Base-by-base conservation (phyloP, 2,888 invertebrate species). In the Melipona bicolor region DNA sequence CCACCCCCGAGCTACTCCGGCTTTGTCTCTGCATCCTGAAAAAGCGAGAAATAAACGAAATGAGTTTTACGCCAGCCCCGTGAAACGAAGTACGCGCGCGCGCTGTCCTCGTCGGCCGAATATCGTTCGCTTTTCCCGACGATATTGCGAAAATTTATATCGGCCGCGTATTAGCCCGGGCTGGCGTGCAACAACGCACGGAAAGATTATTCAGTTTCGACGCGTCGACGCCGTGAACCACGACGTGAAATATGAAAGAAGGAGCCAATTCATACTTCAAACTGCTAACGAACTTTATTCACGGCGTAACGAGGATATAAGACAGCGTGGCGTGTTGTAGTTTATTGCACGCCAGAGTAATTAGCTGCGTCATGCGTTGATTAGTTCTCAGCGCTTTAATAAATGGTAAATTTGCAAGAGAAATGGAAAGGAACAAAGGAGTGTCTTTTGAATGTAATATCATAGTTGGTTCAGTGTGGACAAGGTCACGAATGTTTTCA, bases 1-100 rank as follows among this genome's bases (percentile, higher is more conserved):
- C 93, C 94, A 92, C 91, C 93, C 91, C 92, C 93, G 90, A 91
- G 90, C 93, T 90, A 89, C 91, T 91, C 91, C 92, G 90, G 88
- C 91, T 91, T 90, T 89, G 93, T 90, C 90, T 93, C 92, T 93
- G 92, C 93, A 94, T 94, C 90, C 94, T 94, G 92, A 49, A 91
- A 92, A 88, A 87, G 84, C 74, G 82, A 84, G 83, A 87, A 85
- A 84, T 75, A 77, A 70, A 62, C 64, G 75, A 69, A 74, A 83
- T 89, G 81, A 88, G 81, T 84, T 88, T 87, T 36, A 69, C 24
- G 24, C 24, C 24, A 4, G 2, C 17, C 49, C 21, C 21, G 43
- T 59, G n/a, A 32, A n/a, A 43, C 52, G 32, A 81, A 24, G 36
- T 24, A 32, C 32, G n/a, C 73, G 19, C 15, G 32, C 52, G 59